Evolutionary conservation across 2,113 vertebrate genomes (phyloP).

Genomic region (Anser brachyrhynchus): DNA sequence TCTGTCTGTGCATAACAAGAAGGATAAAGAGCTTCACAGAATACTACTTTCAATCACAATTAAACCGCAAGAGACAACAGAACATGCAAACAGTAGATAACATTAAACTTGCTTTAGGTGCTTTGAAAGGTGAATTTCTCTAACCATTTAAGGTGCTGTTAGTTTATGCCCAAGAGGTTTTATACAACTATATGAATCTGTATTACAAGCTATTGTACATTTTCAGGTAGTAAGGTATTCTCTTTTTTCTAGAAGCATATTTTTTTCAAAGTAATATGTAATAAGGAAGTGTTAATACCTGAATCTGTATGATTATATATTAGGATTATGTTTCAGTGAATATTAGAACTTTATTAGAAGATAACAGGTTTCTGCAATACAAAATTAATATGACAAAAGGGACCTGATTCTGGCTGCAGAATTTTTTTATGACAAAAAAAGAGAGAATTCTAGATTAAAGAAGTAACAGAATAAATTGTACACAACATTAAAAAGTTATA

Average conservation of each 20-base stretch:
- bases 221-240: background rate
- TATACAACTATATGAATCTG: background rate
- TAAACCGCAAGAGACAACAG: slow-evolving; percentile 22
- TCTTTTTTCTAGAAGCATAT: background rate
- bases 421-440: background rate
- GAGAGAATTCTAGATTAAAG: background rate
- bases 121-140: slow-evolving; percentile 13
- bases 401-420: background rate
- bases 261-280: background rate
- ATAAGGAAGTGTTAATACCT: background rate
- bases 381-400: background rate
- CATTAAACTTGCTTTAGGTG: background rate
- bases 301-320: background rate
- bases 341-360: background rate
- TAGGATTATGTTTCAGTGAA: background rate
- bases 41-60: slow-evolving; percentile 18
- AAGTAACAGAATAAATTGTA: background rate
- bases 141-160: background rate
- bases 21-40: background rate
- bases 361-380: background rate
- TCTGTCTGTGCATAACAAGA: background rate
- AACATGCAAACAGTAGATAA: background rate
- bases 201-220: background rate
- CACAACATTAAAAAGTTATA: background rate
- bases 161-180: background rate